phyloP scores from a whole-genome alignment of 1,140 invertebrate species.

The Drosophila equinoxialis region DNA sequence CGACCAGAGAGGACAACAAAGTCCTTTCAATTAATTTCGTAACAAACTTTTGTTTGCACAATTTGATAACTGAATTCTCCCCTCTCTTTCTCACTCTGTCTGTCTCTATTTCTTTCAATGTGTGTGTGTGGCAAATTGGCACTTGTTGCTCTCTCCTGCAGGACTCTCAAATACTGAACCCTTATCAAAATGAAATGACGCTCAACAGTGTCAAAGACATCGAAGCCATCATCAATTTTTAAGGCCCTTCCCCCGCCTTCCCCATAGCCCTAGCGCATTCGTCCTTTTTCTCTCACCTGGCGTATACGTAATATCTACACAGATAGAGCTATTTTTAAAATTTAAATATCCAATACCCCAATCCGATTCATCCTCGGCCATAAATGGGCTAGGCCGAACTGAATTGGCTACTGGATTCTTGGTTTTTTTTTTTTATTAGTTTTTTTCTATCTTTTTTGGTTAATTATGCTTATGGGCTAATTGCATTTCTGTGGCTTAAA shows the following conservation, averaged over 20 bases:
- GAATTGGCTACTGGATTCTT: constrained; percentile 24
- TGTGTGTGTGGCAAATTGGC: constrained; percentile 33
- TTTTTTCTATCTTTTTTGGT: constrained; percentile 8
- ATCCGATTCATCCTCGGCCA: not conserved
- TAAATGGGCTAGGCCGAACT: not conserved
- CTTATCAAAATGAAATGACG: constrained; percentile 66
- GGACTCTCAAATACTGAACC: constrained; percentile 49
- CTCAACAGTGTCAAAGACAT: constrained; percentile 67
- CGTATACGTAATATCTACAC: constrained; percentile 44
- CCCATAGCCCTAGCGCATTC: not conserved
- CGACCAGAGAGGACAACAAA: constrained; percentile 19
- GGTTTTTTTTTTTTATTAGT: constrained; percentile 9
- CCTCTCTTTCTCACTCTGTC: constrained; percentile 2
- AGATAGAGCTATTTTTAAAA: constrained; percentile 11
- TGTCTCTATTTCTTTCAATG: not conserved
- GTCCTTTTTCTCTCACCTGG: constrained; percentile 35
- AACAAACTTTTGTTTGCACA: constrained; percentile 71
- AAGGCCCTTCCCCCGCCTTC: constrained; percentile 14
- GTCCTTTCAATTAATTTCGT: constrained; percentile 71
- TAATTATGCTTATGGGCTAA: constrained; percentile 58
- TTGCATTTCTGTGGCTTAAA: constrained; percentile 66
- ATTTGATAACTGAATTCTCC: constrained; percentile 56
- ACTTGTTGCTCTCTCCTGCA: constrained; percentile 57
- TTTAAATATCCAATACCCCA: not conserved
- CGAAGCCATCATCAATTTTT: constrained; percentile 60